Evolutionary conservation across 2,113 vertebrate genomes (phyloP).

Genomic region (Seriola rivoliana): DNA sequence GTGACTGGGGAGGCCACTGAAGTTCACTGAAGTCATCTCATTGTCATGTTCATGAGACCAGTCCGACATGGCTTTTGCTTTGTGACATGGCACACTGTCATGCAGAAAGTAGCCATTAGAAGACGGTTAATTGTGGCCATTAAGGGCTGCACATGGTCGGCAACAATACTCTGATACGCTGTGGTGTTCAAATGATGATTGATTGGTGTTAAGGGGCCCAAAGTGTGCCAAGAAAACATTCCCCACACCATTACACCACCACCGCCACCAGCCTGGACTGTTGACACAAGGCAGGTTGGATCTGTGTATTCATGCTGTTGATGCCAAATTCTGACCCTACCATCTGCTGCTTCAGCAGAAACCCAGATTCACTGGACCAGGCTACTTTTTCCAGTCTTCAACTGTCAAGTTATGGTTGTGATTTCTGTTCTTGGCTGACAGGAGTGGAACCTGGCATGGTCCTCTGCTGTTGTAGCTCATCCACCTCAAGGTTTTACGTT

Average conservation of each 20-base stretch:
- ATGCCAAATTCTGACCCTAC: background rate
- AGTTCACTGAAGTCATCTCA: background rate
- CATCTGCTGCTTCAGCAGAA: background rate
- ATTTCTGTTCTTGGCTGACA: background rate
- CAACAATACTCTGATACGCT: background rate
- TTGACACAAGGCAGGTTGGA: background rate
- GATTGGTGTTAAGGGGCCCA: background rate
- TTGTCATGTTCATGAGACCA: background rate
- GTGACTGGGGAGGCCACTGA: background rate
- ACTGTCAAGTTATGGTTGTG: background rate
- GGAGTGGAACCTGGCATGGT: background rate
- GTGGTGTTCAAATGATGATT: conserved; percentile 6
- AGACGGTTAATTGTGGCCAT: background rate
- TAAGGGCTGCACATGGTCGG: conserved; percentile 9
- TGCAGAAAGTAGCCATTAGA: background rate
- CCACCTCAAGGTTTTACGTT: background rate
- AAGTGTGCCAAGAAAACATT: conserved; percentile 9
- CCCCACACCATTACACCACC: background rate
- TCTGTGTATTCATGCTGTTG: background rate
- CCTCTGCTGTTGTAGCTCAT: background rate
- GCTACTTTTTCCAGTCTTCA: background rate
- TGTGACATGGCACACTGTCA: background rate
- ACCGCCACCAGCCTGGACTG: background rate
- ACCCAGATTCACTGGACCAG: background rate
- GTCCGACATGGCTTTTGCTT: background rate